Conservation (phyloP, 2,888 invertebrate genomes). For the Tineola bisselliella region DNA sequence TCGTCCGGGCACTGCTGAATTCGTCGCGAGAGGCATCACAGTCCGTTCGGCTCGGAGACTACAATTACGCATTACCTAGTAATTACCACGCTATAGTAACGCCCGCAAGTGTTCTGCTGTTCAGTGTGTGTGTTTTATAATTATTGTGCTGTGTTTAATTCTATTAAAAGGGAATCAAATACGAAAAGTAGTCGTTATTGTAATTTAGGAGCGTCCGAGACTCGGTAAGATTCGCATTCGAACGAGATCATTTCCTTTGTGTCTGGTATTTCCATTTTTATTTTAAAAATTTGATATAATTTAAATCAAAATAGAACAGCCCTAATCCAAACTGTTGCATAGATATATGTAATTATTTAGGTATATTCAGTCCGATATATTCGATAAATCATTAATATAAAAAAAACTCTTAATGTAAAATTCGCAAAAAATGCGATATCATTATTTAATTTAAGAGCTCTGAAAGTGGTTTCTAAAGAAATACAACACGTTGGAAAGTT, state of each 20-base stretch:
- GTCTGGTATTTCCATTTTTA: not conserved
- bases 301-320: no score
- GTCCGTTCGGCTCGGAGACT: not conserved
- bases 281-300: not conserved
- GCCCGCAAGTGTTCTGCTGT: not conserved
- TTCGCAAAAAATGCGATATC: no score
- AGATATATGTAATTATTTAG: not conserved
- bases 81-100: conserved; percentile 7
- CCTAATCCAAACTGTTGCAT: not conserved
- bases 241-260: not conserved
- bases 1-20: conserved; percentile 25
- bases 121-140: not conserved
- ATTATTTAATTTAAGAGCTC: no score
- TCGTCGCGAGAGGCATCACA: not conserved
- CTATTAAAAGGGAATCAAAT: not conserved
- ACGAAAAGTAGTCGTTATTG: not conserved
- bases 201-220: conserved; percentile 13
- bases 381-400: no score
- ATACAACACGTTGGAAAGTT: no score
- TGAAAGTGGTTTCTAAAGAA: no score
- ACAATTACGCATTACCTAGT: conserved; percentile 4
- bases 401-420: no score
- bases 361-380: no score
- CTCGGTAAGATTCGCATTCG: conserved; percentile 15
- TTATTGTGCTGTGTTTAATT: not conserved